Evolutionary conservation across 2,797 vertebrate genomes (phyloP).

Genomic region (Sphenopsis melanotis): DNA sequence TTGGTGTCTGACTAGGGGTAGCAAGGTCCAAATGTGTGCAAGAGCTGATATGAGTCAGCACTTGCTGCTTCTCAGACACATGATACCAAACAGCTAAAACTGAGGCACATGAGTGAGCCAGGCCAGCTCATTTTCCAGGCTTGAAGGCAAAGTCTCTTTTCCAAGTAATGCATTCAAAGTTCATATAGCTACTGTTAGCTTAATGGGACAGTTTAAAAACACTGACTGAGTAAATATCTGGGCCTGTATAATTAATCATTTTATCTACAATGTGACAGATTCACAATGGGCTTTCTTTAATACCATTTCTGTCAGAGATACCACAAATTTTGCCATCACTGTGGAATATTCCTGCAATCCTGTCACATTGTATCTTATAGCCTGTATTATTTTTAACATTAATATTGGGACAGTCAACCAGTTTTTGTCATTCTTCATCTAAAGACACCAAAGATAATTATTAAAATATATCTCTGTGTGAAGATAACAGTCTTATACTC

Average conservation of each 20-base stretch:
- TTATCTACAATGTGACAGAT: background rate
- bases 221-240: background rate
- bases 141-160: background rate
- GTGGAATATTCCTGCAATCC: background rate
- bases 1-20: background rate
- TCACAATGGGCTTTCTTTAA: background rate
- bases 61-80: background rate
- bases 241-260: background rate
- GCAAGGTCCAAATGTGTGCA: background rate
- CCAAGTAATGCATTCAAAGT: background rate
- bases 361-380: background rate
- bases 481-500: constrained; percentile 24
- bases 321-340: background rate
- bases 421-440: background rate
- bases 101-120: background rate
- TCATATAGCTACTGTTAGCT: background rate
- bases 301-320: constrained; percentile 14
- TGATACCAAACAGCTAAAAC: background rate
- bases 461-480: background rate
- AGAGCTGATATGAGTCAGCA: background rate
- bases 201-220: background rate
- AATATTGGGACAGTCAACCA: background rate
- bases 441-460: background rate
- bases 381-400: background rate
- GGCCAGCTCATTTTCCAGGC: background rate